Conservation (phyloP, 2,888 invertebrate genomes). For the Plemyria rubiginata region DNA sequence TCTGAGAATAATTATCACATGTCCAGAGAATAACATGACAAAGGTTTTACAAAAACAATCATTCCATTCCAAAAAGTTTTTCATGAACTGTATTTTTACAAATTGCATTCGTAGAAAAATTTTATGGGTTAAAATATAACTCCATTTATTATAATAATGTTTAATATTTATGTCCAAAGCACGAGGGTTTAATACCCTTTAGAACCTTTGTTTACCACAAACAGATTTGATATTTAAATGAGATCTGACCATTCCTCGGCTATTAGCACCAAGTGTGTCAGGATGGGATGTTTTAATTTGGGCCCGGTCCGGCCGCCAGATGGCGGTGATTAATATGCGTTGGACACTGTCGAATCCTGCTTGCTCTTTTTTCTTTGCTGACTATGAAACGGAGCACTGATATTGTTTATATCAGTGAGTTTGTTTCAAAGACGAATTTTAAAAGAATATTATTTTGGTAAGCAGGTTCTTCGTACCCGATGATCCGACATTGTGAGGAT, state of each 20-base stretch:
- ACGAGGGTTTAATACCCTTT: not conserved
- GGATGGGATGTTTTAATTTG: conserved; percentile 78
- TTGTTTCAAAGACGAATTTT: not conserved
- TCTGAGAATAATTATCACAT: no score
- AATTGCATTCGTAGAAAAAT: no score
- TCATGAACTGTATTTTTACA: not conserved
- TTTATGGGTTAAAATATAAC: no score
- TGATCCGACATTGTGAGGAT: no score
- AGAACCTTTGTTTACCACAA: conserved; percentile 26
- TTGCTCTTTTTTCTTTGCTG: conserved; percentile 49
- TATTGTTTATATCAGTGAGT: not conserved
- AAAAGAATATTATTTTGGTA: no score
- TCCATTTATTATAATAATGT: no score
- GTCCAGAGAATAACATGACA: no score
- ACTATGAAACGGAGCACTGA: not conserved
- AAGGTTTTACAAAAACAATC: no score
- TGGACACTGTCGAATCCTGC: conserved; percentile 58
- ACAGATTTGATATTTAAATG: conserved; percentile 35
- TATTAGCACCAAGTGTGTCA: conserved; percentile 71
- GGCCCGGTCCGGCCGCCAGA: conserved; percentile 62
- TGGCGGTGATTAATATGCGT: conserved; percentile 81
- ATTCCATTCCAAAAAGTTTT: no score
- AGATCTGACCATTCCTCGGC: conserved; percentile 37
- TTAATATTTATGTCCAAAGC: not conserved
- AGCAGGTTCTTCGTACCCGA: no score